phyloP scores from a whole-genome alignment of 2,888 invertebrate genomes.

The Pyrocoelia pectoralis region DNA sequence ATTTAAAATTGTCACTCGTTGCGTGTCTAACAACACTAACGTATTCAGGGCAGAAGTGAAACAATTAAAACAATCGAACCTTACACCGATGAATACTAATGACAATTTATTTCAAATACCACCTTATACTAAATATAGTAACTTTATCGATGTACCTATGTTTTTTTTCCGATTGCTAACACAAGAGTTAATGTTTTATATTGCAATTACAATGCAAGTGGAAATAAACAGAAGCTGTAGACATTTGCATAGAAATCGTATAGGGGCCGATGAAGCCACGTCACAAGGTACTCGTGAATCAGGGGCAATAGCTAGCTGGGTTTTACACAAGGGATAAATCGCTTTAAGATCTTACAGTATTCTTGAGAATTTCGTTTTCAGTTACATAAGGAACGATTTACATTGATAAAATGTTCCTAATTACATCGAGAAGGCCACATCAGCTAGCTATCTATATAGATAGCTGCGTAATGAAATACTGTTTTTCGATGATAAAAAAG shows the following conservation, averaged over 20 bases:
- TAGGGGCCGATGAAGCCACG: slow-evolving; percentile 58
- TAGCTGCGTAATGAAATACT: no score
- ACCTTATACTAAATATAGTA: not conserved
- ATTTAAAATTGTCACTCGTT: slow-evolving; percentile 19
- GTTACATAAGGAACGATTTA: not conserved
- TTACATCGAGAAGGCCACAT: no score
- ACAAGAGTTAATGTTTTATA: slow-evolving; percentile 43
- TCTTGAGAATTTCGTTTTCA: not conserved
- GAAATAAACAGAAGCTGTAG: slow-evolving; percentile 45
- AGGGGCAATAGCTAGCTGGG: slow-evolving; percentile 48
- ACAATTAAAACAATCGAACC: slow-evolving; percentile 28
- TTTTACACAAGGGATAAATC: slow-evolving; percentile 36
- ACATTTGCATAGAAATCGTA: slow-evolving; percentile 60
- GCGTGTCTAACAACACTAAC: slow-evolving; percentile 24
- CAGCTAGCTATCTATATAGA: no score
- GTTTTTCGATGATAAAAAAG: not conserved
- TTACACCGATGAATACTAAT: slow-evolving; percentile 23
- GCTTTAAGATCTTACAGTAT: slow-evolving; percentile 19
- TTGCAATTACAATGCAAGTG: slow-evolving; percentile 45
- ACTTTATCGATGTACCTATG: no score
- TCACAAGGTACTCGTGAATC: slow-evolving; percentile 61
- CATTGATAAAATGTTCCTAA: not conserved
- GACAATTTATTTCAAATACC: not conserved
- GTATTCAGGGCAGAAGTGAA: slow-evolving; percentile 30
- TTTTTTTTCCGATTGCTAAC: no score